Evolutionary conservation across 2,888 invertebrate genomes (phyloP), one percentile per base, ranked within the genome.

Genomic region (Eupsilia transversa): DNA sequence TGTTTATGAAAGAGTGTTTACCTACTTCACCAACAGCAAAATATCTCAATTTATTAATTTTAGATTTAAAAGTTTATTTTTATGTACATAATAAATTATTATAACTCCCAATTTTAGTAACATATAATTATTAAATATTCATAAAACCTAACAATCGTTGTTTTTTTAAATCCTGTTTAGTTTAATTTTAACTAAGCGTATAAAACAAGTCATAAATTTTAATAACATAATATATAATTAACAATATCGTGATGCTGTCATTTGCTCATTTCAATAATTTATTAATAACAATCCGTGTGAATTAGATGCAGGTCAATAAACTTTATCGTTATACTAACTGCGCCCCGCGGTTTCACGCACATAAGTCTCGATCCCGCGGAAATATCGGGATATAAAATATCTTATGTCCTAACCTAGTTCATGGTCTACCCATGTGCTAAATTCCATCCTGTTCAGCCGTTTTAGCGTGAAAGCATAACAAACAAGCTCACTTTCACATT

Each of bases 201-300:
- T 70, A 64, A 54, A 72, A 67, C 57, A 61, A 69, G 60, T 72
- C 72, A 75, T 87, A 87, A 87, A 85, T 86, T 56, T 43, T 38
- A 80, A 77, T 64, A 72, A 67, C 64, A 69, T 63, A 80, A 78
- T 80, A 73, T 80, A 70, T 83, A 85, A 87, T 87, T 86, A 86
- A 64, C 80, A 56, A 66, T n/a, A 68, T 83, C 80, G 76, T 79
- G 87, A 71, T 68, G 33, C 73, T 87, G 77, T 74, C 79, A 81
- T 73, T 77, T 54, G 74, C 52, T 74, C 52, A 79, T 85, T 69
- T 85, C 60, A 61, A 77, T 77, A 74, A 71, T 73, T 69, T 77
- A 82, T 75, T 75, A 77, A 67, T 68, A 75, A 75, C 30, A 46
- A 79, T 61, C 65, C 43, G 75, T 73, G 70, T 74, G 73, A 74